Conservation (phyloP, 2,113 vertebrate genomes). For the Diglossa brunneiventris region DNA sequence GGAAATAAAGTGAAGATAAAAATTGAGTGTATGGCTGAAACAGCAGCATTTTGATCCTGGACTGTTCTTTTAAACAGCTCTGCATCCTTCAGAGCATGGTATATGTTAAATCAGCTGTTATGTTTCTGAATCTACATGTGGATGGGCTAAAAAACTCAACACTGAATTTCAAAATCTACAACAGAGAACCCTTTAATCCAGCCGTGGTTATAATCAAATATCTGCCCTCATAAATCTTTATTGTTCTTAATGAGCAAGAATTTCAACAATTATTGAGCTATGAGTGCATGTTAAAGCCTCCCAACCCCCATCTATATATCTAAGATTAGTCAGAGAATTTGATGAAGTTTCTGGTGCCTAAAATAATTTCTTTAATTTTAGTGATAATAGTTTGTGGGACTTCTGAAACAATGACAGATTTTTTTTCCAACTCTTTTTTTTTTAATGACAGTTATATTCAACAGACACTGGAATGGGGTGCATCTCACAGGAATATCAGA, state of each 20-base stretch:
- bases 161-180: background rate
- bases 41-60: background rate
- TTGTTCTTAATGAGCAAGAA: background rate
- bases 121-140: background rate
- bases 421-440: background rate
- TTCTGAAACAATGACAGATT: background rate
- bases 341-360: background rate
- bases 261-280: background rate
- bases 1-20: background rate
- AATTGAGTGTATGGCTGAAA: background rate
- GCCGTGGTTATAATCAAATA: background rate
- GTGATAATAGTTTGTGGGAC: background rate
- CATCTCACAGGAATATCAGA: background rate
- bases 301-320: background rate
- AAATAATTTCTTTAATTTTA: background rate
- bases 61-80: background rate
- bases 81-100: background rate
- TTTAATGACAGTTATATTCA: background rate
- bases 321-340: background rate
- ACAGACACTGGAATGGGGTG: background rate
- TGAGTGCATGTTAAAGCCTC: background rate
- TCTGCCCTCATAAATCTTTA: background rate
- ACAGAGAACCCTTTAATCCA: background rate
- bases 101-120: background rate
- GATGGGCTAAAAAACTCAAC: background rate